These are phyloP conservation scores for Melanaphis sacchari DNA, from an alignment of 1,140 invertebrate genomes.

Conservation along the genomic window DNA sequence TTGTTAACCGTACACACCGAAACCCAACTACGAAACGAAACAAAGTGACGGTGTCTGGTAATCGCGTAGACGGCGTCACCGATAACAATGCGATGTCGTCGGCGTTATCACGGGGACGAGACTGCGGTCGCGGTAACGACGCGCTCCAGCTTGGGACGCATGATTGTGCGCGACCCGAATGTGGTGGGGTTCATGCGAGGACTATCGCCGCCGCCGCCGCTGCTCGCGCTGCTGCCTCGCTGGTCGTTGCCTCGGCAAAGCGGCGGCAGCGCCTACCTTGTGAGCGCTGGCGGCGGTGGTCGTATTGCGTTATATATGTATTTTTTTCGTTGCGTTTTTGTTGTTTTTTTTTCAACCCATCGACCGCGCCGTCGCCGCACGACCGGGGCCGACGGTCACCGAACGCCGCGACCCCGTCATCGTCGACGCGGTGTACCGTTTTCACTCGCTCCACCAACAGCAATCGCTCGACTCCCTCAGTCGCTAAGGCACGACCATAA, in stretches of 20 bases:
- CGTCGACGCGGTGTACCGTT: background rate
- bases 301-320: background rate
- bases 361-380: conserved; percentile 30
- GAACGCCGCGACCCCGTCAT: background rate
- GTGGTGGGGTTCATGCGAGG: conserved; percentile 31
- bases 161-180: conserved; percentile 24
- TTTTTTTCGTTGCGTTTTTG: background rate
- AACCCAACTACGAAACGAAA: background rate
- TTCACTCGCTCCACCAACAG: background rate
- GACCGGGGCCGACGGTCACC: background rate
- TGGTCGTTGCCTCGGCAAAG: background rate
- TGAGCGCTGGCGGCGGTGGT: background rate
- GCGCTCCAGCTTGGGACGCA: conserved; percentile 8
- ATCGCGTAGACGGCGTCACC: background rate
- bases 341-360: background rate
- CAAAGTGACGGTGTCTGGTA: background rate
- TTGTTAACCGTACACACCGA: background rate
- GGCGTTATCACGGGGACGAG: conserved; percentile 21
- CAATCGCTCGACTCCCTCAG: background rate
- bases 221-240: background rate
- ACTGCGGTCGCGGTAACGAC: conserved; percentile 31
- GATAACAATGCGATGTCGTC: background rate
- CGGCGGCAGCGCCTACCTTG: background rate
- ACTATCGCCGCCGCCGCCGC: conserved; percentile 17
- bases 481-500: background rate